Percentiles rank a stretch among this genome's conserved stretches.
These are phyloP conservation scores for Neoaliturus tenellus DNA, from an alignment of 2,888 invertebrate species.

Conservation along the genomic window DNA sequence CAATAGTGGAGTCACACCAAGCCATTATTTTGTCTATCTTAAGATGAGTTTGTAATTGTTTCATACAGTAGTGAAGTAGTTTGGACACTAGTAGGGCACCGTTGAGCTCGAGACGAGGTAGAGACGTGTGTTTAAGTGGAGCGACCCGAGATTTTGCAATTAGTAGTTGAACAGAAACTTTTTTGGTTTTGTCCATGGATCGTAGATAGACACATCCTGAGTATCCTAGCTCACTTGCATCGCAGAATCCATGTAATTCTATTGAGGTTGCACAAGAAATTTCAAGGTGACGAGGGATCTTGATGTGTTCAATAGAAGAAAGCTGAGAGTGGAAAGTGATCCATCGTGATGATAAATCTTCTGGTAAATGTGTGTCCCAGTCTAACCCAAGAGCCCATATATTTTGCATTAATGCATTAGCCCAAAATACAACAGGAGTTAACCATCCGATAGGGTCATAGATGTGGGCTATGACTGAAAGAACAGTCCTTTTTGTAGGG, in stretches of 20 bases:
- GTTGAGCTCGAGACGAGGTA: slow-evolving; percentile 65
- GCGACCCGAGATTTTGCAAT: slow-evolving; percentile 15
- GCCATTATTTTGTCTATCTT: slow-evolving; percentile 63
- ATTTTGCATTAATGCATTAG: slow-evolving; percentile 15
- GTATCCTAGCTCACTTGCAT: background rate
- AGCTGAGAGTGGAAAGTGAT: background rate
- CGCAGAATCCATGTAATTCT: slow-evolving; percentile 37
- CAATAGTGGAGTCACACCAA: slow-evolving; percentile 48
- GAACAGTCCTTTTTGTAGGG: background rate
- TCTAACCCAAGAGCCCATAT: slow-evolving; percentile 1
- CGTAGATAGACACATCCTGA: slow-evolving; percentile 10
- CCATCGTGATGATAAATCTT: background rate
- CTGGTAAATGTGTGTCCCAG: background rate
- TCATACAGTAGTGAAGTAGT: slow-evolving; percentile 63
- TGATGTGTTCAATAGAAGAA: background rate
- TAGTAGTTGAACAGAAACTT: background rate
- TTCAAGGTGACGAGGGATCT: background rate
- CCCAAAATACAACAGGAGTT: slow-evolving; percentile 1
- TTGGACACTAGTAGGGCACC: slow-evolving; percentile 53
- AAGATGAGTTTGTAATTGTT: slow-evolving; percentile 61
- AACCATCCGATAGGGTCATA: background rate
- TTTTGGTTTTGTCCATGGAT: background rate
- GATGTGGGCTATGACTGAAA: background rate
- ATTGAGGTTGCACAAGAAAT: background rate
- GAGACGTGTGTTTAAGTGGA: slow-evolving; percentile 57